phyloP scores from a whole-genome alignment of 2,888 invertebrate species.

The Dryococelus australis region DNA sequence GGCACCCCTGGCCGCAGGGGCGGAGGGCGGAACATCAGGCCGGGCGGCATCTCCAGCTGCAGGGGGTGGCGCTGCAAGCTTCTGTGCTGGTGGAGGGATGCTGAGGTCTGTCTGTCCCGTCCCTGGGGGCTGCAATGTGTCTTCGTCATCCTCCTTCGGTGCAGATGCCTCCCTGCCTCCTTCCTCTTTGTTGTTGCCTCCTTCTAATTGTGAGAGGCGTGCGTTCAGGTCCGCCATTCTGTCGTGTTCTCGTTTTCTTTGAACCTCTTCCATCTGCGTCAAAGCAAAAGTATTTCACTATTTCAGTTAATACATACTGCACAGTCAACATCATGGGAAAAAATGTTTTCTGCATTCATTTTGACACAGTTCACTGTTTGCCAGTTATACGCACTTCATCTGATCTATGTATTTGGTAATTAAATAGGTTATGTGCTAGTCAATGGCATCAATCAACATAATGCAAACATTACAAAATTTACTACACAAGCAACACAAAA shows the following conservation, averaged over 20 bases:
- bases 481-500: too few species aligned
- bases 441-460: too few species aligned
- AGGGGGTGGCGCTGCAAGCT: conserved; percentile 44
- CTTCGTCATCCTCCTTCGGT: conserved; percentile 50
- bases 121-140: conserved; percentile 50
- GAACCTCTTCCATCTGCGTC: conserved; percentile 78
- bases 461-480: too few species aligned
- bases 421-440: too few species aligned
- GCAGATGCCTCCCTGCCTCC: conserved; percentile 42
- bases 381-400: too few species aligned
- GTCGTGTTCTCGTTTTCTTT: conserved; percentile 76
- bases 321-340: too few species aligned
- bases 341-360: too few species aligned
- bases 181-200: conserved; percentile 55
- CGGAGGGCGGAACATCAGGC: conserved; percentile 65
- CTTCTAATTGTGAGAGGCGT: conserved; percentile 58
- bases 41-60: conserved; percentile 44
- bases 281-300: background rate
- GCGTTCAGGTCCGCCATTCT: conserved; percentile 68
- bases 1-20: conserved; percentile 59
- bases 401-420: too few species aligned
- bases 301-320: background rate
- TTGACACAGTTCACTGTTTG: too few species aligned
- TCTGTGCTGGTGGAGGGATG: conserved; percentile 41
- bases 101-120: conserved; percentile 39